Evolutionary conservation across 2,888 invertebrate genomes (phyloP).

Genomic region (Allolobophora icterica): DNA sequence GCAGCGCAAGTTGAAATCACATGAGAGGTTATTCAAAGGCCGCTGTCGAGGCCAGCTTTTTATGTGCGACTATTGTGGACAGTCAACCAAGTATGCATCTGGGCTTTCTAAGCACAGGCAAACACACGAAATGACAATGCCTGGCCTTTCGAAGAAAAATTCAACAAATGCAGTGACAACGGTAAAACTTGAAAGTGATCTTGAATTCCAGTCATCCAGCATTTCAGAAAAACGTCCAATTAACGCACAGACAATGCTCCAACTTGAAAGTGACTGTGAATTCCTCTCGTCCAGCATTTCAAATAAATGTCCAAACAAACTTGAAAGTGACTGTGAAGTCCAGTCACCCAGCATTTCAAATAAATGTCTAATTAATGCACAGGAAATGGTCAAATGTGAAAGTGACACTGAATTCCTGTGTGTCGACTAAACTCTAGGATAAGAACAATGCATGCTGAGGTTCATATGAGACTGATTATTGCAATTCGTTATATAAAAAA

Average conservation of each 20-base stretch:
- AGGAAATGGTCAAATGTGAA: background rate
- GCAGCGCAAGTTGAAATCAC: background rate
- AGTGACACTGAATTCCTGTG: background rate
- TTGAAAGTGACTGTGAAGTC: background rate
- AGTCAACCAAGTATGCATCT: background rate
- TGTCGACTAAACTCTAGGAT: background rate
- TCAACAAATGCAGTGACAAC: too few relatives aligned
- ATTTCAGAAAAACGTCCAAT: background rate
- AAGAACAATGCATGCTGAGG: background rate
- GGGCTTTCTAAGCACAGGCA: background rate
- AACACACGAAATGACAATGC: background rate
- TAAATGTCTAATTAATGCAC: background rate
- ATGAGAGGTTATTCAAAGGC: background rate
- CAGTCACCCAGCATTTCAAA: too few relatives aligned
- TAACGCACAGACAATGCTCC: background rate
- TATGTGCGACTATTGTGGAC: constrained; percentile 5
- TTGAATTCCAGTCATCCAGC: background rate
- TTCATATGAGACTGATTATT: background rate
- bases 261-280: background rate
- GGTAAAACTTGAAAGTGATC: too few relatives aligned
- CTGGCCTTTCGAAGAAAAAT: too few relatives aligned
- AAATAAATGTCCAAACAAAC: background rate
- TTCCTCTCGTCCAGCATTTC: too few relatives aligned
- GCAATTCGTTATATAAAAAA: too few relatives aligned
- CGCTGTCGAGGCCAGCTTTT: background rate